Conservation (phyloP, 2,888 invertebrate species). For the Creontiades dilutus region DNA sequence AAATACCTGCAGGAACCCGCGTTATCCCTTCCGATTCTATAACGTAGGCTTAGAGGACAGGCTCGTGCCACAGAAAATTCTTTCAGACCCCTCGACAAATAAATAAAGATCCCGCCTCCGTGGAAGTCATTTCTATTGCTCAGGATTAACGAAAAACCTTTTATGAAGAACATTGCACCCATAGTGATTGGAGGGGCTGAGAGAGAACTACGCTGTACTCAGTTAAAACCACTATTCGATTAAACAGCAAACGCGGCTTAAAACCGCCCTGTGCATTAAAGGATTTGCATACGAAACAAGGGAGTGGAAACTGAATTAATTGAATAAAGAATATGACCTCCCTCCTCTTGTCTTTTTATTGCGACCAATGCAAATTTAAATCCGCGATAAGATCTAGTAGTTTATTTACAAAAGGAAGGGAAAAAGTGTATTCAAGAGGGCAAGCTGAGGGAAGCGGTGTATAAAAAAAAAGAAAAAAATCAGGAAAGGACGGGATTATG, state of each 20-base stretch:
- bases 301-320: constrained; percentile 58
- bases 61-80: constrained; percentile 16
- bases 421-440: not conserved
- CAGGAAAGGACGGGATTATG: constrained; percentile 52
- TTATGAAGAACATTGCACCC: constrained; percentile 29
- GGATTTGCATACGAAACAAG: constrained; percentile 70
- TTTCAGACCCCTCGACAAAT: not conserved
- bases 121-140: constrained; percentile 3
- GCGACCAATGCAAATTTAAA: constrained; percentile 67
- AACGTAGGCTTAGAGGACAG: not conserved
- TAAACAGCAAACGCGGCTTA: constrained; percentile 58
- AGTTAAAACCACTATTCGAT: constrained; percentile 68
- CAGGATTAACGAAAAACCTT: constrained; percentile 54
- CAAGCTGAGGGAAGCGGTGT: not conserved
- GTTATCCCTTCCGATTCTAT: not conserved
- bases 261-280: constrained; percentile 65
- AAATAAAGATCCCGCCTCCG: not conserved
- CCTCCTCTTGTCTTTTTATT: constrained; percentile 57
- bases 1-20: not conserved
- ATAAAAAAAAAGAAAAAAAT: constrained; percentile 50
- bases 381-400: constrained; percentile 69
- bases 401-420: constrained; percentile 65
- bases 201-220: not conserved
- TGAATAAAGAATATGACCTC: constrained; percentile 69
- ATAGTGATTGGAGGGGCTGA: not conserved